Base-by-base conservation (phyloP, 2,113 vertebrate species). In the Thunnus thynnus region DNA sequence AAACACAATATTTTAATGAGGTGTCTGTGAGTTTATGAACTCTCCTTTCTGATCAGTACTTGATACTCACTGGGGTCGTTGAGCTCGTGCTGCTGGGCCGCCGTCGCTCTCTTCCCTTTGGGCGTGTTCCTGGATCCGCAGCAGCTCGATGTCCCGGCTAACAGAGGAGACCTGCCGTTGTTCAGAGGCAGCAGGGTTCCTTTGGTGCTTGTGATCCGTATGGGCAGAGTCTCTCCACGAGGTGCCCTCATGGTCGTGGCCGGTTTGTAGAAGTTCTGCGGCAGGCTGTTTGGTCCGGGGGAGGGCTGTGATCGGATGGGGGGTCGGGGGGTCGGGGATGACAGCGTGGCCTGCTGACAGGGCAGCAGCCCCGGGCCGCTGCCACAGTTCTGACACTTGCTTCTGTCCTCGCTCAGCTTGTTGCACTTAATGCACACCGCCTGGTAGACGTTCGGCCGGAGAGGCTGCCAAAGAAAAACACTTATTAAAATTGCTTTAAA, bases 61-160 rank as follows among this genome's bases (percentile, higher is more conserved):
- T 3, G 2, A 5, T 18, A 92, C 97, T 98, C 96, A 99, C 98
- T 99, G 88, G 97, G 97, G 93, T 99, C 97, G 74, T 96, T 97
- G 82, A 97, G 92, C 72, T 97, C 94, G 20, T 94, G 95, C 44
- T 94, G 91, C 90, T 94, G 94, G 72, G 85, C 89, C 50, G 94
- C 67, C 65, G 65, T 86, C 66, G 94, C 93, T 86, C 94, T 96
- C 86, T 91, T 89, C 75, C 76, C 95, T 88, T 92, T 95, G 76
- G 94, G 83, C 50, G 95, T 85, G 72, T 89, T 83, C 88, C 96
- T 96, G 84, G 94, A 60, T 30, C 47, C 63, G 18, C 89, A 93
- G 94, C 83, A 85, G 71, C 94, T 91, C n/a, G 94, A 82, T 25
- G 87, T 80, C 86, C 93, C 94, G 18, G 88, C 76, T 3, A 64